Conservation (phyloP, 2,113 vertebrate genomes). For the Embiotoca jacksoni region DNA sequence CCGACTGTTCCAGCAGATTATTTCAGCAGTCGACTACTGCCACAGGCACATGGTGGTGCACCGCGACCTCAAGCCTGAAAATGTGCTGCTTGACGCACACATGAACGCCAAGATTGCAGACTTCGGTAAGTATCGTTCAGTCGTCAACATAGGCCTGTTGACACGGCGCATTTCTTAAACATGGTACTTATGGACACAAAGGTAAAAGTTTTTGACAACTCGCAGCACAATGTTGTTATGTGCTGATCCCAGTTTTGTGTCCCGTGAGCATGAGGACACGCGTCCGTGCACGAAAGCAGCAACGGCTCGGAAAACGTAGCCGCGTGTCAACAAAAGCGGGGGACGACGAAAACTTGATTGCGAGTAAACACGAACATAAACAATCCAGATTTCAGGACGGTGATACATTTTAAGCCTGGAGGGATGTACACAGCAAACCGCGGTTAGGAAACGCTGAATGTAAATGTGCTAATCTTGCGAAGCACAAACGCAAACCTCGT, state of each 20-base stretch:
- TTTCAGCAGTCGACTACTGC: slow-evolving; percentile 98
- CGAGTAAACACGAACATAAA: too few relatives aligned
- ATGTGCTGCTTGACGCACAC: slow-evolving; percentile 97
- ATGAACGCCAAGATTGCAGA: slow-evolving; percentile 99
- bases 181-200: background rate
- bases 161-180: background rate
- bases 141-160: background rate
- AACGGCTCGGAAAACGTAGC: background rate
- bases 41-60: slow-evolving; percentile 99
- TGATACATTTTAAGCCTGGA: too few relatives aligned
- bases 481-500: too few relatives aligned
- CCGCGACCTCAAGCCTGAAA: slow-evolving; percentile 97
- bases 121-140: slow-evolving; percentile 87
- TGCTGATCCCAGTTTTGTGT: background rate
- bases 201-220: background rate
- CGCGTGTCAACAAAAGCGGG: too few relatives aligned
- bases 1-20: slow-evolving; percentile 97
- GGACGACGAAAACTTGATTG: too few relatives aligned
- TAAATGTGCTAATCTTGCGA: too few relatives aligned
- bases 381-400: too few relatives aligned
- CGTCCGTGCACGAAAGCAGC: too few relatives aligned
- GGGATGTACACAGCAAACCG: too few relatives aligned
- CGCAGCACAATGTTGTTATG: background rate
- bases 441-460: too few relatives aligned
- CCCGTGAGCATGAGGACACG: too few relatives aligned